A percentile compares a stretch with the other conserved stretches of the same genome.
phyloP scores from a whole-genome alignment of 1,140 invertebrate species.

The Diploscapter pachys region DNA sequence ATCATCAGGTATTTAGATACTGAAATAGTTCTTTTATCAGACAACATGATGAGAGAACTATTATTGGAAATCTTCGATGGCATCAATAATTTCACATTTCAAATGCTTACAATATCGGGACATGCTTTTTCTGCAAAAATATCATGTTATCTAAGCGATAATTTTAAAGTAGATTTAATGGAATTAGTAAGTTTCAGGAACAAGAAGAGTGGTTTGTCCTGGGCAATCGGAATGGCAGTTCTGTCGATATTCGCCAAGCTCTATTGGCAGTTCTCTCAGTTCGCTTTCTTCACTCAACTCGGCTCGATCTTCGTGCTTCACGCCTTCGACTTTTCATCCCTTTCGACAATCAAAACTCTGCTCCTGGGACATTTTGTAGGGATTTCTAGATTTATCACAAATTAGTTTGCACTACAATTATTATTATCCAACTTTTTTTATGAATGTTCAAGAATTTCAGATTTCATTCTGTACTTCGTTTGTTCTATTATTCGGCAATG shows the following conservation, averaged over 20 bases:
- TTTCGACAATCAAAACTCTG: conserved; percentile 60
- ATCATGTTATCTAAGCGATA: background rate
- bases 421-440: background rate
- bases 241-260: conserved; percentile 63
- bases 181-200: conserved; percentile 18
- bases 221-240: conserved; percentile 46
- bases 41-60: background rate
- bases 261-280: conserved; percentile 74
- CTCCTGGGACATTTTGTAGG: conserved; percentile 3
- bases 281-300: conserved; percentile 71
- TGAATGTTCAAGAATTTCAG: conserved; percentile 27
- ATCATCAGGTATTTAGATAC: conserved; percentile 58
- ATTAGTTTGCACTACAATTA: too few relatives aligned
- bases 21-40: background rate
- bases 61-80: too few relatives aligned
- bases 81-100: too few relatives aligned
- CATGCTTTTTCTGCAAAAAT: too few relatives aligned
- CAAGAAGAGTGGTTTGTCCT: conserved; percentile 36
- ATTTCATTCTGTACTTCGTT: conserved; percentile 41
- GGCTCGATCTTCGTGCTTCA: conserved; percentile 65
- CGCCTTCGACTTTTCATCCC: conserved; percentile 66
- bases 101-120: too few relatives aligned
- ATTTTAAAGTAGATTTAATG: background rate
- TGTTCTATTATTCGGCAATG: conserved; percentile 67
- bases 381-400: background rate